Evolutionary conservation across 1,140 invertebrate species (phyloP).

Genomic region (Drosophila sproati): DNA sequence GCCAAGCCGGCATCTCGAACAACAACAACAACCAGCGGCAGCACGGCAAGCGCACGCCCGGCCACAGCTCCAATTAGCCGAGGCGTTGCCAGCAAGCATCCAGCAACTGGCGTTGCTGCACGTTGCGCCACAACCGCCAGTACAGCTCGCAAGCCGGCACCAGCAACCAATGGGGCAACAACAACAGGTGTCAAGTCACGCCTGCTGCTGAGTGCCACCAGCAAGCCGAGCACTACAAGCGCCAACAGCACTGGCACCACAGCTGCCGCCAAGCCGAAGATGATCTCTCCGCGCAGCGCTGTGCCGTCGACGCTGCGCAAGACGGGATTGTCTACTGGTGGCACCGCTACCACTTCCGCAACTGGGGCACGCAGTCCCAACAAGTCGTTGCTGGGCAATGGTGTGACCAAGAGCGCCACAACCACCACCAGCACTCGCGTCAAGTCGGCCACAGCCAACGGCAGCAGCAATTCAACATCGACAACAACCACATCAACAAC

Average conservation of each 20-base stretch:
- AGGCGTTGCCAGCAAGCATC: slow-evolving; percentile 31
- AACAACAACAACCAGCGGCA: slow-evolving; percentile 20
- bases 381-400: slow-evolving; percentile 62
- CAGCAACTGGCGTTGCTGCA: slow-evolving; percentile 12
- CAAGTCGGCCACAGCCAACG: slow-evolving; percentile 45
- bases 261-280: slow-evolving; percentile 63
- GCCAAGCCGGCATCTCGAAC: slow-evolving; percentile 42
- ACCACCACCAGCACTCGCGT: slow-evolving; percentile 45
- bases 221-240: slow-evolving; percentile 18
- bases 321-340: slow-evolving; percentile 21
- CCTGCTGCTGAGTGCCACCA: neutral
- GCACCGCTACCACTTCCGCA: neutral
- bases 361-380: slow-evolving; percentile 63
- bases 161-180: slow-evolving; percentile 10
- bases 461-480: slow-evolving; percentile 18
- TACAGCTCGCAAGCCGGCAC: neutral
- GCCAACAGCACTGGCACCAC: slow-evolving; percentile 1
- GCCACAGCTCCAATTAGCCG: slow-evolving; percentile 52
- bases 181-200: slow-evolving; percentile 42
- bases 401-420: slow-evolving; percentile 41
- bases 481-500: slow-evolving; percentile 55
- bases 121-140: slow-evolving; percentile 23
- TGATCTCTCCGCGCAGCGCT: slow-evolving; percentile 55
- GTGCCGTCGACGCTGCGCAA: slow-evolving; percentile 63
- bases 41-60: slow-evolving; percentile 38